Conservation (phyloP, 1,140 invertebrate species). For the Brachionus koreanus region DNA sequence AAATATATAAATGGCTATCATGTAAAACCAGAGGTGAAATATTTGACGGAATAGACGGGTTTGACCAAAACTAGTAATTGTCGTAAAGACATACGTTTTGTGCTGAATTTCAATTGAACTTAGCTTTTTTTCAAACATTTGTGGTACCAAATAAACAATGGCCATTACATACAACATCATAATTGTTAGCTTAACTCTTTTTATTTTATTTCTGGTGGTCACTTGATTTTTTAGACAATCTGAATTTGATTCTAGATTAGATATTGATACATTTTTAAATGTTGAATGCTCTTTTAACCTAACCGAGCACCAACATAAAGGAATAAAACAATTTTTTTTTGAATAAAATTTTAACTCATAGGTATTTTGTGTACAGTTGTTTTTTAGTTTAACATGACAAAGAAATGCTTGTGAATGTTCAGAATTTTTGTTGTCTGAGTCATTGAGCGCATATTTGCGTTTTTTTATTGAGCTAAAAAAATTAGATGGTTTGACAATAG, state of each 20-base stretch:
- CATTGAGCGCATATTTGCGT: background rate
- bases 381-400: slow-evolving; percentile 2
- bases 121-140: slow-evolving; percentile 33
- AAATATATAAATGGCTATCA: slow-evolving; percentile 40
- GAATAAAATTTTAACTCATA: slow-evolving; percentile 3
- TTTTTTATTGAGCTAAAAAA: slow-evolving; percentile 20
- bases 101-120: slow-evolving; percentile 20
- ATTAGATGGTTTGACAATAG: slow-evolving; percentile 1
- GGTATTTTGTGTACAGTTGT: background rate
- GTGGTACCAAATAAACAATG: slow-evolving; percentile 31
- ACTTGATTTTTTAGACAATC: background rate
- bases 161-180: background rate
- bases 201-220: background rate
- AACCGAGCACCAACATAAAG: background rate
- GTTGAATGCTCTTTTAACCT: background rate
- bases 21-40: slow-evolving; percentile 43
- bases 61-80: slow-evolving; percentile 13
- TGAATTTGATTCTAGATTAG: background rate
- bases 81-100: slow-evolving; percentile 23
- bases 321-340: background rate
- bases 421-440: background rate
- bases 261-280: background rate
- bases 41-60: slow-evolving; percentile 4
- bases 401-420: background rate
- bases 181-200: background rate